Base-by-base conservation (phyloP, 1,140 invertebrate genomes). In the Onthophagus taurus region DNA sequence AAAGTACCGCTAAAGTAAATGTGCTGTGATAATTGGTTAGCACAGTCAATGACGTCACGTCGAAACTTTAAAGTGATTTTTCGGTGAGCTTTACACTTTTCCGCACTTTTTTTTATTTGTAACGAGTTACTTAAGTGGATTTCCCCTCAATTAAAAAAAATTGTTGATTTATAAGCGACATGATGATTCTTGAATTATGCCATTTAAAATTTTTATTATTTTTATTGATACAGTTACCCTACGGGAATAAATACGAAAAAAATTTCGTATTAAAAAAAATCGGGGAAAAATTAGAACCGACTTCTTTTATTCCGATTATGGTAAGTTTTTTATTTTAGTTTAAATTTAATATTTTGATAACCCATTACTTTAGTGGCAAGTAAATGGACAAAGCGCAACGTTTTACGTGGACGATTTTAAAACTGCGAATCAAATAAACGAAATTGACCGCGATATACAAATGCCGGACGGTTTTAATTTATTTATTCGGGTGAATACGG, bases 371-470 rank as follows among this genome's bases (percentile, higher is more conserved):
- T 42, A 75, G 72, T 76, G 72, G 49, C 61, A 58, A 47, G 35
- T 54, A 2, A 34, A 68, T 47, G 75, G 74, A 1, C 74, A 70
- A 45, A 68, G 74, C 23, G 72, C 72, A 3, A 53, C 67, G 12
- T 87, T 86, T 54, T 85, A 76, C 57, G 72, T 85, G 1, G 83
- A 85, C 48, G 79, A 84, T 57, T 69, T 70, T 11, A 76, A 76
- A 60, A 61, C 72, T 17, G 83, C 82, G 1, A 72, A 76, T 42
- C 76, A 76, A 44, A 57, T 88, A 7, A 61, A 72, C 35, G 60
- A 71, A 36, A 67, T 75, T 37, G 74, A 83, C 48, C 67, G 72
- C 38, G 74, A 75, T 55, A 78, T 85, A 18, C 72, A 70, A 14
- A 70, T 78, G 48, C 70, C 69, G 0, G 78, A 85, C 70, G 81